phyloP scores from a whole-genome alignment of 2,797 vertebrate species.

The Acrocephalus scirpaceus region DNA sequence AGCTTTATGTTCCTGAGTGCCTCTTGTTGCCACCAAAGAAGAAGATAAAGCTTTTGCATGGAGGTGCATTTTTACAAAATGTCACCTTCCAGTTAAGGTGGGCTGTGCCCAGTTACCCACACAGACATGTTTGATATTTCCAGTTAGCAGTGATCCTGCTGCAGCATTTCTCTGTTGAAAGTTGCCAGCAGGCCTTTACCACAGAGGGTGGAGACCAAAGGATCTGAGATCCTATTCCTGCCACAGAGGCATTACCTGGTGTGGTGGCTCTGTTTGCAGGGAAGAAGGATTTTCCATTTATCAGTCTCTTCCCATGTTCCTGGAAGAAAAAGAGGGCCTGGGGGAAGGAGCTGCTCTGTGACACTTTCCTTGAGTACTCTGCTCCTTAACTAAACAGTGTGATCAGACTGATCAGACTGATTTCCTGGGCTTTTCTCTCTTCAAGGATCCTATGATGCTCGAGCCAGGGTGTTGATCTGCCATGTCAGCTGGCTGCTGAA shows the following conservation, averaged over 20 bases:
- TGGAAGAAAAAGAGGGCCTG: not conserved
- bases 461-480: slow-evolving; percentile 87
- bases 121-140: not conserved
- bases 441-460: slow-evolving; percentile 90
- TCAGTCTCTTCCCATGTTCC: not conserved
- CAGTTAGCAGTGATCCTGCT: not conserved
- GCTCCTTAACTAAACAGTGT: not conserved
- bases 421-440: slow-evolving; percentile 8
- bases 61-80: not conserved
- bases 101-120: not conserved
- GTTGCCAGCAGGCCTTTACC: not conserved
- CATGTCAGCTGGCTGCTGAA: slow-evolving; percentile 85
- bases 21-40: not conserved
- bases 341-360: not conserved
- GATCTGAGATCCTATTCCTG: not conserved
- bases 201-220: not conserved
- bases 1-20: not conserved
- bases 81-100: not conserved
- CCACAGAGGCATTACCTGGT: not conserved
- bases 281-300: not conserved
- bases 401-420: not conserved
- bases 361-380: not conserved
- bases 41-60: not conserved
- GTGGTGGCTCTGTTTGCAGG: not conserved
- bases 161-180: not conserved